These are phyloP conservation scores for Brenthis hecate DNA, from an alignment of 2,888 invertebrate genomes.

Conservation along the genomic window DNA sequence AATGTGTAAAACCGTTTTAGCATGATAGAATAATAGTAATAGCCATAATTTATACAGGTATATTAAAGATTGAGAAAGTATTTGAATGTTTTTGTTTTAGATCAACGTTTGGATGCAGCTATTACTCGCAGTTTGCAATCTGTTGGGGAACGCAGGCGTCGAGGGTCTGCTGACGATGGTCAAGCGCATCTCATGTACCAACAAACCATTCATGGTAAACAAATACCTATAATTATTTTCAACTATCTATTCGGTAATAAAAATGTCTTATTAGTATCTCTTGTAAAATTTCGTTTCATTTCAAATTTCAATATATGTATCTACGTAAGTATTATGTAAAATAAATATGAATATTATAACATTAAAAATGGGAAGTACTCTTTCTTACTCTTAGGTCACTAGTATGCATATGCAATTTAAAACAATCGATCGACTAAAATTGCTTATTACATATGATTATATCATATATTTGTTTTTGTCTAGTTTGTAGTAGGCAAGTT, in stretches of 20 bases:
- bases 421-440: background rate
- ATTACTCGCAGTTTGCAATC: conserved; percentile 75
- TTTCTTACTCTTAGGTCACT: too few relatives aligned
- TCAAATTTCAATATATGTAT: too few relatives aligned
- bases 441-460: background rate
- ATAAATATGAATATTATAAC: too few relatives aligned
- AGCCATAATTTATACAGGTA: too few relatives aligned
- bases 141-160: conserved; percentile 68
- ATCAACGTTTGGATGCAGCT: conserved; percentile 69
- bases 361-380: too few relatives aligned
- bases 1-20: too few relatives aligned
- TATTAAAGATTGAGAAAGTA: background rate
- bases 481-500: background rate
- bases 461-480: background rate
- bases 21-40: too few relatives aligned
- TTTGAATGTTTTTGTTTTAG: conserved; percentile 50
- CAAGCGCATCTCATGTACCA: conserved; percentile 71
- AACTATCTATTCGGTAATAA: too few relatives aligned
- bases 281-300: too few relatives aligned
- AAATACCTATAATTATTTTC: background rate
- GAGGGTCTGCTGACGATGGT: conserved; percentile 70
- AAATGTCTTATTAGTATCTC: too few relatives aligned
- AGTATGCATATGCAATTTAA: background rate
- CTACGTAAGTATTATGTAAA: too few relatives aligned
- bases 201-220: conserved; percentile 76